Percentiles rank a stretch among this genome's conserved stretches.
Conservation (phyloP, 2,113 vertebrate genomes). For the Acinonyx jubatus region DNA sequence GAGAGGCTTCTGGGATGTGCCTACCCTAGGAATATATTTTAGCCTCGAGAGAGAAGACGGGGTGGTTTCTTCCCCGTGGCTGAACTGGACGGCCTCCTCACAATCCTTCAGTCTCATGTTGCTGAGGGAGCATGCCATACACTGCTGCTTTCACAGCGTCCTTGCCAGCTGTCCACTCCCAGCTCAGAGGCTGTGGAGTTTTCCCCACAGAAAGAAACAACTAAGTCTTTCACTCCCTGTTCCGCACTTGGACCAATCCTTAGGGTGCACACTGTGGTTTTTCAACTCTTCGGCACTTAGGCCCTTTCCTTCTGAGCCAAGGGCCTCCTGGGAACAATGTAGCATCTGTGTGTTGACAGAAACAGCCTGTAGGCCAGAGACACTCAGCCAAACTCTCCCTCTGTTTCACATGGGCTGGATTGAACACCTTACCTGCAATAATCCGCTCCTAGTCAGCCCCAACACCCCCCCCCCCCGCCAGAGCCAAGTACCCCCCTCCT, state of each 20-base stretch:
- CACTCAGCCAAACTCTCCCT: conserved; percentile 57
- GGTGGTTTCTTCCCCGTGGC: neutral
- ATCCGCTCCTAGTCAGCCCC: neutral
- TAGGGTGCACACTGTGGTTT: conserved; percentile 70
- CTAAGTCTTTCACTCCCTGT: conserved; percentile 62
- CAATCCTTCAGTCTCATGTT: neutral
- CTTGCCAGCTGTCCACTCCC: conserved; percentile 43
- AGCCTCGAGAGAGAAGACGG: neutral
- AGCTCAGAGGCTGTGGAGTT: conserved; percentile 19
- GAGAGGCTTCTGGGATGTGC: neutral
- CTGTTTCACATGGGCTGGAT: neutral
- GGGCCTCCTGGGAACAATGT: conserved; percentile 72
- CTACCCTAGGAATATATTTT: conserved; percentile 12
- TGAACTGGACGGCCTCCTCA: neutral
- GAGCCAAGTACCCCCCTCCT: neutral
- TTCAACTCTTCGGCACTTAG: conserved; percentile 71
- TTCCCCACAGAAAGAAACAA: conserved; percentile 62
- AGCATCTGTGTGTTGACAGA: conserved; percentile 76
- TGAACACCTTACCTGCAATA: conserved; percentile 52
- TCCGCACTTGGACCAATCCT: conserved; percentile 32
- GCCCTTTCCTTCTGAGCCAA: conserved; percentile 69
- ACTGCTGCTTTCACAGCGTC: neutral
- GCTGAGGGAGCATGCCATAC: neutral
- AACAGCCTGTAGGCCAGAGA: conserved; percentile 60
- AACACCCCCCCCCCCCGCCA: neutral